Evolutionary conservation across 2,888 invertebrate genomes (phyloP).

Genomic region (Cylindroiulus punctatus): DNA sequence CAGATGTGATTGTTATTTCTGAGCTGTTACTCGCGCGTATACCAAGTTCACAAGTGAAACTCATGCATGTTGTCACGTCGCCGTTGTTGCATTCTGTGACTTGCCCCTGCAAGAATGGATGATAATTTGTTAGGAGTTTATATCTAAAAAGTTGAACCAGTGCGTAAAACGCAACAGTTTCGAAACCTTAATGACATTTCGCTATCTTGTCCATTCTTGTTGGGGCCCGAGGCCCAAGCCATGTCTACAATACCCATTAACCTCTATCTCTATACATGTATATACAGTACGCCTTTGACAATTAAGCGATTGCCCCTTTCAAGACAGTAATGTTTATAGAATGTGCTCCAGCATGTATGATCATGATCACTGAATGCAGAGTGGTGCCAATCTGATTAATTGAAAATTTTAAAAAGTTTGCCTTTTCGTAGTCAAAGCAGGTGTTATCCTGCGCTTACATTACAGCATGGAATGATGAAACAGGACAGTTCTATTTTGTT

Average conservation of each 20-base stretch:
- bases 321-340: not conserved
- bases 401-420: not conserved
- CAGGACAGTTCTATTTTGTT: too few species aligned
- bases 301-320: not conserved
- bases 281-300: not conserved
- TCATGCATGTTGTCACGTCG: constrained; percentile 13
- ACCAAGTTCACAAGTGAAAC: constrained; percentile 25
- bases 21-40: constrained; percentile 38
- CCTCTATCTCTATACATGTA: constrained; percentile 11
- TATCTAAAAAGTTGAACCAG: too few species aligned
- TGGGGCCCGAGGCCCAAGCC: not conserved
- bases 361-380: not conserved
- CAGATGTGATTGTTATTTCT: constrained; percentile 42
- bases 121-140: too few species aligned
- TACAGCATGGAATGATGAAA: too few species aligned
- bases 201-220: constrained; percentile 11
- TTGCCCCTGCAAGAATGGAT: not conserved
- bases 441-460: not conserved
- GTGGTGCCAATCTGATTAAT: not conserved
- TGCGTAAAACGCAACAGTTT: too few species aligned
- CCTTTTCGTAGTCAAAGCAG: not conserved
- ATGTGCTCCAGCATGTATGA: constrained; percentile 19
- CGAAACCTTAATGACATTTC: too few species aligned
- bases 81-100: not conserved
- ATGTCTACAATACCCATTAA: not conserved